Evolutionary conservation across 2,113 vertebrate species (phyloP).

Genomic region (Suricata suricatta): DNA sequence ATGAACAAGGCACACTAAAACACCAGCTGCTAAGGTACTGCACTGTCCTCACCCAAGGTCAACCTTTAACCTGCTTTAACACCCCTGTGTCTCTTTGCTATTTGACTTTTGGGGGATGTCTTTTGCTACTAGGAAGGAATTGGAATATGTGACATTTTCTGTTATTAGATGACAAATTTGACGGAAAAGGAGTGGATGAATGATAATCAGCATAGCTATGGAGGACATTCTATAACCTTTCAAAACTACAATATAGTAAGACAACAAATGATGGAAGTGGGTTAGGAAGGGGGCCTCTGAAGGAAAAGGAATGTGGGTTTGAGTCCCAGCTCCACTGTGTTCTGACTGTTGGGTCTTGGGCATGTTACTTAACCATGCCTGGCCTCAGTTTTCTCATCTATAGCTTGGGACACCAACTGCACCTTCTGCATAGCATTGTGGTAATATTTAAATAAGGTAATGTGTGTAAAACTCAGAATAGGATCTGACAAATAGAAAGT

Average conservation of each 20-base stretch:
- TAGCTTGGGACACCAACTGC: neutral
- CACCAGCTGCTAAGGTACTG: neutral
- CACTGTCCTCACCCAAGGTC: neutral
- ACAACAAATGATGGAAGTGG: neutral
- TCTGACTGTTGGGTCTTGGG: neutral
- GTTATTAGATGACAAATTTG: neutral
- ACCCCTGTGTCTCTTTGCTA: neutral
- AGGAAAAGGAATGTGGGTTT: neutral
- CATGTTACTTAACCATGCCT: neutral
- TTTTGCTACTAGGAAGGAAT: neutral
- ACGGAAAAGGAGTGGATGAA: neutral
- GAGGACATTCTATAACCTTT: neutral
- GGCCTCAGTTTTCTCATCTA: neutral
- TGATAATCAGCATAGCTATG: neutral
- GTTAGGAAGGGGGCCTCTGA: neutral
- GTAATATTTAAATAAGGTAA: neutral
- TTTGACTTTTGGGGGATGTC: slow-evolving; percentile 31
- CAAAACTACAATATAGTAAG: neutral
- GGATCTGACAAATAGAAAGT: neutral
- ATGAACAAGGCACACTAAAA: slow-evolving; percentile 38
- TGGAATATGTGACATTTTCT: slow-evolving; percentile 7
- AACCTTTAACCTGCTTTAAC: neutral
- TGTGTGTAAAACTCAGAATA: neutral
- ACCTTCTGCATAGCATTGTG: neutral
- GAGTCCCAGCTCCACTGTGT: neutral